Evolutionary conservation across 2,797 vertebrate species (phyloP), one percentile per base, ranked within the genome.

Genomic region (Eospalax fontanierii): DNA sequence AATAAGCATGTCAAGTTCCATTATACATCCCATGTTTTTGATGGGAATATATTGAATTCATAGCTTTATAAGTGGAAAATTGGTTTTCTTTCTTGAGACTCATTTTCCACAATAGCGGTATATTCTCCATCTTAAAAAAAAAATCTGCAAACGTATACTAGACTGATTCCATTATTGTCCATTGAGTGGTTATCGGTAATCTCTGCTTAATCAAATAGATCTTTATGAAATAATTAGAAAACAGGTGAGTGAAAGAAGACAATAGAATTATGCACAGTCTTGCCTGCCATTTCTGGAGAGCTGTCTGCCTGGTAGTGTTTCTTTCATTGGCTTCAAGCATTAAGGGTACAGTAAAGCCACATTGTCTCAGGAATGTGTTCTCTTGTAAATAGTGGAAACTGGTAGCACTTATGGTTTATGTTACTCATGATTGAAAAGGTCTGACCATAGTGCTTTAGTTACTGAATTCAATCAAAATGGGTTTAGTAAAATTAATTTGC

Each of bases 1-100:
- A 92, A 70, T 83, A 30, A 88, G 71, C 38, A 82, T 50, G 54
- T 96, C 92, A 95, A 43, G 86, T 95, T 95, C 74, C 30, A 80
- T 94, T 96, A 96, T 7, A 90, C 0, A 40, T 79, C 15, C 50
- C 40, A 35, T 71, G 24, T 84, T 94, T 79, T 87, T 76, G 21
- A 65, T 88, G 30, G 73, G 82, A 90, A 74, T 66, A 85, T 84
- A 94, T 82, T 94, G 68, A 82, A 89, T 90, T 92, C 84, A 82
- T 89, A 94, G 63, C 54, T 93, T 87, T 82, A 16, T 84, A 79
- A 82, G 16, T 83, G 50, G 54, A 90, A 68, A 94, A 90, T 75
- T 89, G 35, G 43, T 16, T 93, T 88, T 89, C 68, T 83, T 75
- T 80, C 93, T 94, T 87, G 78, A 87, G 30, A 86, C 15, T 90